Conservation (phyloP, 2,113 vertebrate genomes). For the Colinus virginianus region DNA sequence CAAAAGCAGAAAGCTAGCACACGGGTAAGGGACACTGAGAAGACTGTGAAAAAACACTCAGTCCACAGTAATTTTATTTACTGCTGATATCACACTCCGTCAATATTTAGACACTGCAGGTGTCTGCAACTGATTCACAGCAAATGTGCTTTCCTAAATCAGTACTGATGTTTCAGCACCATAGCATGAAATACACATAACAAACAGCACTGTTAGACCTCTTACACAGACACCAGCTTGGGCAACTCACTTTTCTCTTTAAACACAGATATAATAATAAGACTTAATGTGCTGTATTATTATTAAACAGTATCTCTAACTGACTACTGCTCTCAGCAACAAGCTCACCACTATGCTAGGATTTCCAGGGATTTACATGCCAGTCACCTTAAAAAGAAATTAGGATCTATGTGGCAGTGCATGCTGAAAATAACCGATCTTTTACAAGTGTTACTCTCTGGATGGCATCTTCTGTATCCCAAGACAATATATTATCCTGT, state of each 20-base stretch:
- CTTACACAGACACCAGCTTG: background rate
- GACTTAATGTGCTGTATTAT: no score
- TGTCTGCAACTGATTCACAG: background rate
- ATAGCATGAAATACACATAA: background rate
- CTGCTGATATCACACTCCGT: background rate
- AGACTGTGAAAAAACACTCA: background rate
- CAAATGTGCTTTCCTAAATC: background rate
- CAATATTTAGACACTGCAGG: background rate
- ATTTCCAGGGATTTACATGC: constrained; percentile 40
- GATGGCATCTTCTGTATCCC: constrained; percentile 52
- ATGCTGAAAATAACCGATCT: constrained; percentile 58
- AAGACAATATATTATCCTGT: constrained; percentile 23
- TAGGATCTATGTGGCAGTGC: background rate
- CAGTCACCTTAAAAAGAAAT: constrained; percentile 52
- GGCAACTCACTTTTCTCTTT: background rate
- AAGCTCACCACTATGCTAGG: constrained; percentile 8
- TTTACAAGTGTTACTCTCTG: constrained; percentile 51
- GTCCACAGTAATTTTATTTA: background rate
- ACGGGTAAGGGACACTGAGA: background rate
- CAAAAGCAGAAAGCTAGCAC: background rate
- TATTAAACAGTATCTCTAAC: constrained; percentile 16
- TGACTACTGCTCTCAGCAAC: constrained; percentile 19
- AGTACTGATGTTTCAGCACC: background rate
- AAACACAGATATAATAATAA: background rate
- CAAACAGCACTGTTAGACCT: background rate